These are phyloP conservation scores for Mythimna vitellina DNA, from an alignment of 2,888 invertebrate species.

Conservation along the genomic window DNA sequence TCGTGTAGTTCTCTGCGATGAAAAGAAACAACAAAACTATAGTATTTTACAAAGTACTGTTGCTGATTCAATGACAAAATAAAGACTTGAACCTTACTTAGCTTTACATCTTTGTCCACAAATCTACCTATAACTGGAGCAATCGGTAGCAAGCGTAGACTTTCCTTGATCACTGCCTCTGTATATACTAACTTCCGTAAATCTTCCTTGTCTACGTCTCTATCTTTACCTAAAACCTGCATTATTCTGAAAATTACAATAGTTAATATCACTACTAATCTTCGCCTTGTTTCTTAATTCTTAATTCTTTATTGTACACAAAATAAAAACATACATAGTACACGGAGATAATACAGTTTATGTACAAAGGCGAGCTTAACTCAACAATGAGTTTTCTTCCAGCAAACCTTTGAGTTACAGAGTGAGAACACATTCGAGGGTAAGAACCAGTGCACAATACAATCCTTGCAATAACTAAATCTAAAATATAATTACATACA, in stretches of 20 bases:
- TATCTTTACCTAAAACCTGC: not conserved
- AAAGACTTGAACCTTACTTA: constrained; percentile 7
- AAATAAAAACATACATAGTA: too few relatives aligned
- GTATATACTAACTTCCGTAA: constrained; percentile 6
- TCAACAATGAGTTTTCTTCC: too few relatives aligned
- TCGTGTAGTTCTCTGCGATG: constrained; percentile 36
- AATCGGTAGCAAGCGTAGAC: not conserved
- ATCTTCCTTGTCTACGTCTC: constrained; percentile 11
- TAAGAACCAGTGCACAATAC: too few relatives aligned
- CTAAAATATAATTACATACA: too few relatives aligned
- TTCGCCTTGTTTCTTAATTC: not conserved
- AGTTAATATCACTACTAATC: not conserved
- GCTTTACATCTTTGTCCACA: constrained; percentile 18
- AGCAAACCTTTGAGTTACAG: too few relatives aligned
- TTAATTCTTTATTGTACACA: too few relatives aligned
- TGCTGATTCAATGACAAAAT: not conserved
- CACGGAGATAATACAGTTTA: too few relatives aligned
- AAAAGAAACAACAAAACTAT: not conserved
- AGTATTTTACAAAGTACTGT: not conserved
- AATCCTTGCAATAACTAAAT: too few relatives aligned
- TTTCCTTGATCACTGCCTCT: constrained; percentile 9
- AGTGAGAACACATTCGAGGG: too few relatives aligned
- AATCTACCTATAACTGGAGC: not conserved
- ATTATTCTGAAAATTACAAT: constrained; percentile 16
- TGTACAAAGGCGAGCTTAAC: too few relatives aligned